These are phyloP conservation scores for Puntigrus tetrazona DNA, from an alignment of 2,113 vertebrate genomes.

Conservation along the genomic window DNA sequence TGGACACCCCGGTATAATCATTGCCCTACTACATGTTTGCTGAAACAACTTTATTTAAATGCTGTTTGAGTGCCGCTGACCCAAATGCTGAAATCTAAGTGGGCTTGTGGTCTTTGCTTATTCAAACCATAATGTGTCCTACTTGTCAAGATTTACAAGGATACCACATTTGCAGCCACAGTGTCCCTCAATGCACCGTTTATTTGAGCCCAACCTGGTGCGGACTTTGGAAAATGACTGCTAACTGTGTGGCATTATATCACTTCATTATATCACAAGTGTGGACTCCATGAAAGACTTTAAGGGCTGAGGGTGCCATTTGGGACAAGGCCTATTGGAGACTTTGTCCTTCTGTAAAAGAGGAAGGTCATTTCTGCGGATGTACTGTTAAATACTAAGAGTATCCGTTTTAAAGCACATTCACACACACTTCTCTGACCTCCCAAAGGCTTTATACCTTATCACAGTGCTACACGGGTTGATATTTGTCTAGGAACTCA, in stretches of 20 bases:
- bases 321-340: background rate
- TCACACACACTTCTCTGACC: slow-evolving; percentile 43
- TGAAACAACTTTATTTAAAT: background rate
- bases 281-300: background rate
- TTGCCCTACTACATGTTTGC: background rate
- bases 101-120: background rate
- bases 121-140: background rate
- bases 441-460: slow-evolving; percentile 66
- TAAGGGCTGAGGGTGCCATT: background rate
- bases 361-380: background rate
- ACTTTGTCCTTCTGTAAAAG: slow-evolving; percentile 1
- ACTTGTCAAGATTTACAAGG: slow-evolving; percentile 38
- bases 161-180: background rate
- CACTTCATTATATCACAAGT: background rate
- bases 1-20: background rate
- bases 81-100: background rate
- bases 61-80: slow-evolving; percentile 2
- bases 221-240: slow-evolving; percentile 36
- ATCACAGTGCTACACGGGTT: slow-evolving; percentile 50
- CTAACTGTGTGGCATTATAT: background rate
- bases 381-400: background rate
- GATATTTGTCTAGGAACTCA: slow-evolving; percentile 42
- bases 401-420: background rate
- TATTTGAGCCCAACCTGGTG: background rate
- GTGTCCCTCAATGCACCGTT: background rate